Evolutionary conservation across 1,140 invertebrate species (phyloP).

Genomic region (Drosophila rufa): DNA sequence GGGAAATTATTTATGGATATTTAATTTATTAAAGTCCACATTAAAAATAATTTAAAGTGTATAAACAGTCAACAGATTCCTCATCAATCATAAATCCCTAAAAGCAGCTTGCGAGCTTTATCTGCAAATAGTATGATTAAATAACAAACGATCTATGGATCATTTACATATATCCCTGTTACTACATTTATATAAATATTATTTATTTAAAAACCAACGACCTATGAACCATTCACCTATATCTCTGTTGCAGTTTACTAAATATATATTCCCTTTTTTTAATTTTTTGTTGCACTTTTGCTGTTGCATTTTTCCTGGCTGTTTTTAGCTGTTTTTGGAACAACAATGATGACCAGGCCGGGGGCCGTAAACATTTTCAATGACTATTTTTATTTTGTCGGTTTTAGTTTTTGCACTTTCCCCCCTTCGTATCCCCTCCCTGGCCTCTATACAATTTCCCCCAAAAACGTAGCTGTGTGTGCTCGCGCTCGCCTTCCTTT

Average conservation of each 20-base stretch:
- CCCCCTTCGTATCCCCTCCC: not conserved
- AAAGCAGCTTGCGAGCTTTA: not conserved
- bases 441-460: not conserved
- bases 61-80: not conserved
- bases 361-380: conserved; percentile 76
- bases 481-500: conserved; percentile 38
- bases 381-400: conserved; percentile 77
- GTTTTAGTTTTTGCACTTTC: conserved; percentile 75
- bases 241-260: not conserved
- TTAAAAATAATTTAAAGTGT: not conserved
- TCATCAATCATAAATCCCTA: not conserved
- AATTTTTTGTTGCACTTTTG: conserved; percentile 8
- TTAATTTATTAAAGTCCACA: not conserved
- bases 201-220: not conserved
- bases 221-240: conserved; percentile 14
- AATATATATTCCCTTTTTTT: not conserved
- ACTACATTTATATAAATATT: conserved; percentile 2
- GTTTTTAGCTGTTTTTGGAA: conserved; percentile 66
- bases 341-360: conserved; percentile 42
- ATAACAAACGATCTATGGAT: conserved; percentile 20
- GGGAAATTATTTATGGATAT: not conserved
- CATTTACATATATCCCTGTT: conserved; percentile 1
- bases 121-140: too few relatives aligned
- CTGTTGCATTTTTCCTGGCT: not conserved
- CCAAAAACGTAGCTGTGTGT: conserved; percentile 1